phyloP scores from a whole-genome alignment of 1,140 invertebrate genomes.

The Brachionus koreanus region DNA sequence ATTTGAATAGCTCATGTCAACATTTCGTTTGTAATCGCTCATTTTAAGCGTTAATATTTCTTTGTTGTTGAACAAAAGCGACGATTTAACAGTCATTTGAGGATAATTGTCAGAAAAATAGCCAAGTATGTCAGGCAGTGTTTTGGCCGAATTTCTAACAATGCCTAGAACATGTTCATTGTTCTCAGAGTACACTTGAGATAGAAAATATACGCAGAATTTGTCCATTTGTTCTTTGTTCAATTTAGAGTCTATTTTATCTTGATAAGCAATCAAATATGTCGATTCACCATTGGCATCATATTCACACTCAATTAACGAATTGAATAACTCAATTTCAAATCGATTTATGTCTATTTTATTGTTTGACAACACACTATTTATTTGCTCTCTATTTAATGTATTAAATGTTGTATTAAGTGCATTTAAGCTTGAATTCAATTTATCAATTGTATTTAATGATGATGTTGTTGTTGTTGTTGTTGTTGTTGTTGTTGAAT shows the following conservation, averaged over 20 bases:
- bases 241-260: slow-evolving; percentile 75
- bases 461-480: too few relatives aligned
- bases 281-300: slow-evolving; percentile 92
- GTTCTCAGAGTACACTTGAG: slow-evolving; percentile 61
- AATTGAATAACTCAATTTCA: slow-evolving; percentile 2
- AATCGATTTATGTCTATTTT: background rate
- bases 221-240: slow-evolving; percentile 68
- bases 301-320: slow-evolving; percentile 76
- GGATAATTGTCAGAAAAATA: slow-evolving; percentile 82
- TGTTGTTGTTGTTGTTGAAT: too few relatives aligned
- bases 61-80: slow-evolving; percentile 72
- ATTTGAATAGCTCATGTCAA: slow-evolving; percentile 73
- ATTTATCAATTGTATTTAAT: too few relatives aligned
- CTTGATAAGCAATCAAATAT: slow-evolving; percentile 84
- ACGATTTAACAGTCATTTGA: slow-evolving; percentile 82
- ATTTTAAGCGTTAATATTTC: slow-evolving; percentile 93
- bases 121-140: slow-evolving; percentile 84
- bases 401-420: background rate
- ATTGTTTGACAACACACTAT: background rate
- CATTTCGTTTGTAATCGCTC: slow-evolving; percentile 79
- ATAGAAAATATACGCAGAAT: slow-evolving; percentile 81
- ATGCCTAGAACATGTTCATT: slow-evolving; percentile 79
- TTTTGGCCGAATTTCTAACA: slow-evolving; percentile 82
- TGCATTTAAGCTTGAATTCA: background rate
- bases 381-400: background rate